Evolutionary conservation across 2,797 vertebrate species (phyloP).

Genomic region (Fistularia tabacaria): DNA sequence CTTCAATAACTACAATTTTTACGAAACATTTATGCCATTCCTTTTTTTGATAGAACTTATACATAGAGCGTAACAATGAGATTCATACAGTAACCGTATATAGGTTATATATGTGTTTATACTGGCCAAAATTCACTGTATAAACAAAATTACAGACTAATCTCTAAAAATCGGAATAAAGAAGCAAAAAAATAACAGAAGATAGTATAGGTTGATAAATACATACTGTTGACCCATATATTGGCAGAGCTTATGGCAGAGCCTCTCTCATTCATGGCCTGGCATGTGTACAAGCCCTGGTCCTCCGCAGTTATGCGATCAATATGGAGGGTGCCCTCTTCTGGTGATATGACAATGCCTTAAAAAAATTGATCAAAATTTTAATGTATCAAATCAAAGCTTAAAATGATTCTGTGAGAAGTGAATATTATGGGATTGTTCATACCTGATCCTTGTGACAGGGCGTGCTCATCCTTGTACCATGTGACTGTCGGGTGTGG

Average conservation of each 20-base stretch:
- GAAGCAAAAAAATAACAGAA: no score
- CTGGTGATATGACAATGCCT: slow-evolving; percentile 87
- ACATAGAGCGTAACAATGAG: no score
- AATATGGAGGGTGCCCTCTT: slow-evolving; percentile 85
- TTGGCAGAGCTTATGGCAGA: slow-evolving; percentile 83
- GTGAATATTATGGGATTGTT: background rate
- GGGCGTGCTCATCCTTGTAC: slow-evolving; percentile 86
- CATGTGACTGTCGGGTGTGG: slow-evolving; percentile 84
- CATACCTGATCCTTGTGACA: slow-evolving; percentile 87
- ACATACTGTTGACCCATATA: slow-evolving; percentile 86
- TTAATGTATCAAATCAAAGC: no score
- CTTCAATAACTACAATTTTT: no score
- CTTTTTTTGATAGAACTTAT: no score
- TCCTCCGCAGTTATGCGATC: slow-evolving; percentile 88
- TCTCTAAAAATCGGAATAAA: no score
- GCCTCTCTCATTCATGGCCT: slow-evolving; percentile 86
- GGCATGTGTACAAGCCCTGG: slow-evolving; percentile 88
- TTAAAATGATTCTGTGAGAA: background rate
- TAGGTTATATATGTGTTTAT: no score
- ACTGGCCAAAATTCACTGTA: no score
- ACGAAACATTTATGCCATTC: no score
- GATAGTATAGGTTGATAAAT: no score
- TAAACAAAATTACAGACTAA: no score
- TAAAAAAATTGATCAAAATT: background rate
- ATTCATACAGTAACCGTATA: no score